These are phyloP conservation scores for Arctopsyche grandis DNA, from an alignment of 1,140 invertebrate species.

Conservation along the genomic window DNA sequence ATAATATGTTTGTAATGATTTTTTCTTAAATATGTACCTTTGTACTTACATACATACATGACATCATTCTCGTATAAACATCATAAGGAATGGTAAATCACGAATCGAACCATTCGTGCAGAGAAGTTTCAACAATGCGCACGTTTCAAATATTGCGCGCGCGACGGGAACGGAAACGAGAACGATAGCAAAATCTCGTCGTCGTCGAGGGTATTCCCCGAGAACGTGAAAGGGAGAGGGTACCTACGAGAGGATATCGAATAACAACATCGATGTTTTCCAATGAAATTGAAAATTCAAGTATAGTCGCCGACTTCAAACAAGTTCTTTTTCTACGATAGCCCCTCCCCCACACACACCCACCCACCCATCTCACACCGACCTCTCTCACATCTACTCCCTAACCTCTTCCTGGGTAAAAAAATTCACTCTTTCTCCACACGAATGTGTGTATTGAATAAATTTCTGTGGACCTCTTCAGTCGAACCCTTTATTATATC, in stretches of 20 bases:
- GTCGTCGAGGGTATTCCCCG: neutral
- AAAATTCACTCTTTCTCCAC: neutral
- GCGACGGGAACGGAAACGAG: neutral
- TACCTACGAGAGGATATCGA: conserved; percentile 13
- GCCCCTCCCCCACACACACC: neutral
- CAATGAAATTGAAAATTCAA: conserved; percentile 32
- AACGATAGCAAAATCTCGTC: neutral
- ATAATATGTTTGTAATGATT: no score
- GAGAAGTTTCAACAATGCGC: neutral
- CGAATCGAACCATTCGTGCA: no score
- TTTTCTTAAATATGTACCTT: no score
- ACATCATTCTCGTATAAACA: no score
- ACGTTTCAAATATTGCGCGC: neutral
- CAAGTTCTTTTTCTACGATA: conserved; percentile 21
- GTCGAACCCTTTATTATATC: conserved; percentile 18
- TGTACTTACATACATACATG: no score
- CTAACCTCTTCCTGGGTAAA: neutral
- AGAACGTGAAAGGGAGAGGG: neutral
- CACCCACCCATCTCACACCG: neutral
- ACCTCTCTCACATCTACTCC: neutral
- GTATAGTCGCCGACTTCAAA: conserved; percentile 30
- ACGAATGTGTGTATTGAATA: conserved; percentile 29
- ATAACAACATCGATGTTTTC: conserved; percentile 32
- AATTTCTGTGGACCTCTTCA: neutral
- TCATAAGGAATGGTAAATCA: no score